These are phyloP conservation scores for Philonicus albiceps DNA, from an alignment of 2,888 invertebrate genomes.

Conservation along the genomic window DNA sequence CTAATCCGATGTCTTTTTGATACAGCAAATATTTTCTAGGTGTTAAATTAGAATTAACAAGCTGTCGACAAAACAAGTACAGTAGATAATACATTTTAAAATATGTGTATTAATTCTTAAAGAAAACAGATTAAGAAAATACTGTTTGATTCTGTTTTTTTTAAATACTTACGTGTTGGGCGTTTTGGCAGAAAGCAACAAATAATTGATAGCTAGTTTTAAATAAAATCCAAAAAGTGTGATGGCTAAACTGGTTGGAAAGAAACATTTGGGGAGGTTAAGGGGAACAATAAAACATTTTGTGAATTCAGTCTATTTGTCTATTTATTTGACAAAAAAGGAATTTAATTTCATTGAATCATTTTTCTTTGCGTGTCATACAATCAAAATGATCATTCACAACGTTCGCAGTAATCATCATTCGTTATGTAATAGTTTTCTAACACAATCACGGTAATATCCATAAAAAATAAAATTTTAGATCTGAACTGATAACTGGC, in stretches of 20 bases:
- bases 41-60: too few species aligned
- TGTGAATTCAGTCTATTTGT: conserved; percentile 44
- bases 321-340: conserved; percentile 45
- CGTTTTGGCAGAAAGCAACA: too few species aligned
- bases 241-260: neutral
- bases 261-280: neutral
- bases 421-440: conserved; percentile 17
- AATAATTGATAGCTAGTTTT: too few species aligned
- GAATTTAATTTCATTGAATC: conserved; percentile 39
- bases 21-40: too few species aligned
- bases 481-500: conserved; percentile 2
- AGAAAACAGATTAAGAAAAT: too few species aligned
- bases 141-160: too few species aligned
- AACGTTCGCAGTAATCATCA: conserved; percentile 3
- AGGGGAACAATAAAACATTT: neutral
- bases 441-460: conserved; percentile 14
- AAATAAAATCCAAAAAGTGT: too few species aligned
- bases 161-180: too few species aligned
- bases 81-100: too few species aligned
- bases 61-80: too few species aligned
- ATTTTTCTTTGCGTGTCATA: conserved; percentile 26
- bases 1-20: too few species aligned
- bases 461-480: conserved; percentile 21
- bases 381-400: conserved; percentile 32
- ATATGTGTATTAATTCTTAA: too few species aligned